These are phyloP conservation scores for Zygaena filipendulae DNA, from an alignment of 2,888 invertebrate species.

Conservation along the genomic window DNA sequence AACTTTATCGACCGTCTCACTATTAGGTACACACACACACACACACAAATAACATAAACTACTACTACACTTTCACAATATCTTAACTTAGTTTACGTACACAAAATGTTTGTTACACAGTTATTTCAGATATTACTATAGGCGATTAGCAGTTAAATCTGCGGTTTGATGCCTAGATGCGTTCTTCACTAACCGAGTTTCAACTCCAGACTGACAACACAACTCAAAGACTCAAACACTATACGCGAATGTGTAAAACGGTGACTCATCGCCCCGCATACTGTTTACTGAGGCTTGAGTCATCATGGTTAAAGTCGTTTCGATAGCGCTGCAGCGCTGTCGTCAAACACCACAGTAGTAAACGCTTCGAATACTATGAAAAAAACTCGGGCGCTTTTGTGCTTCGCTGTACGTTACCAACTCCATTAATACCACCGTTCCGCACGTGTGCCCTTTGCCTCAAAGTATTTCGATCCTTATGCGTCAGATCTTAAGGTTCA, in stretches of 20 bases:
- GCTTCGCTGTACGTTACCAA: conserved; percentile 37
- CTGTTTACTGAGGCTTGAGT: conserved; percentile 69
- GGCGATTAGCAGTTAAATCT: conserved; percentile 54
- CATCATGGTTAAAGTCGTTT: conserved; percentile 44
- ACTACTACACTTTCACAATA: conserved; percentile 59
- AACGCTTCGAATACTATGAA: neutral
- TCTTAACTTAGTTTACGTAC: conserved; percentile 37
- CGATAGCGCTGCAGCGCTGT: conserved; percentile 50
- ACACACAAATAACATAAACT: conserved; percentile 46
- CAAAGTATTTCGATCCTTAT: no score
- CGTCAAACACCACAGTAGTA: conserved; percentile 17
- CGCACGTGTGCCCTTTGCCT: conserved; percentile 65
- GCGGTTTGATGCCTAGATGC: conserved; percentile 56
- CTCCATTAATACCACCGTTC: conserved; percentile 67
- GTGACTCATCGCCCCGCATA: conserved; percentile 70
- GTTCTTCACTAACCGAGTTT: conserved; percentile 51
- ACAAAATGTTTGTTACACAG: conserved; percentile 36
- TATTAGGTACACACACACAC: conserved; percentile 58
- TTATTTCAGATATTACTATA: conserved; percentile 34
- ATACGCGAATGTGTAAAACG: conserved; percentile 69
- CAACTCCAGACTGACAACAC: conserved; percentile 67
- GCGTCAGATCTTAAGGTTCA: no score
- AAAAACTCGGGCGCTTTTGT: conserved; percentile 31
- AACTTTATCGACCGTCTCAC: conserved; percentile 64
- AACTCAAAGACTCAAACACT: conserved; percentile 67